These are phyloP conservation scores for Sarcophaga caerulescens DNA, from an alignment of 2,888 invertebrate genomes.

Conservation along the genomic window DNA sequence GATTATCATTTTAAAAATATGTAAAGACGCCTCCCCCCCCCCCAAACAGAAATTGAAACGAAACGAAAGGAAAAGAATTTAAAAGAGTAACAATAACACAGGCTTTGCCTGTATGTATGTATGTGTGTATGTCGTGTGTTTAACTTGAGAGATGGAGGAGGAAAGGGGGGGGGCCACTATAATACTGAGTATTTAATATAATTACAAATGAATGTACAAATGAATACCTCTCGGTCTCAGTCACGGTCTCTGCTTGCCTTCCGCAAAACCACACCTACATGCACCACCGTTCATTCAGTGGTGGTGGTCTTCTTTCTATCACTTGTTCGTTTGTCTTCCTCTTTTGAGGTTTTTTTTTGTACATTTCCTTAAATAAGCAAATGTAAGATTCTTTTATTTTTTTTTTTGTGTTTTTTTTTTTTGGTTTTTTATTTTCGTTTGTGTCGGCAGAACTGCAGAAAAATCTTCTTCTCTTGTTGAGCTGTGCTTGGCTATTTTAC, in stretches of 20 bases:
- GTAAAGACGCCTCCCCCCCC: too few relatives aligned
- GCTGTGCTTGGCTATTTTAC: conserved; percentile 3
- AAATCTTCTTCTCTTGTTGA: background rate
- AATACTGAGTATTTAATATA: conserved; percentile 17
- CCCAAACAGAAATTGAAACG: background rate
- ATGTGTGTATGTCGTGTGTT: background rate
- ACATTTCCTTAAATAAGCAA: background rate
- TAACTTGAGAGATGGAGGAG: background rate
- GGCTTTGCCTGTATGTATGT: background rate
- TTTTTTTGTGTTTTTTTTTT: background rate
- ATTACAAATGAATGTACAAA: conserved; percentile 26
- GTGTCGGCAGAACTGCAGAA: background rate
- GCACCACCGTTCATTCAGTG: background rate
- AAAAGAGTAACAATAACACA: background rate
- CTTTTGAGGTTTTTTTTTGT: background rate
- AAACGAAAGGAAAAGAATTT: background rate
- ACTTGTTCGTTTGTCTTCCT: background rate
- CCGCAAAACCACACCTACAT: background rate
- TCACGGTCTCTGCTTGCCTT: background rate
- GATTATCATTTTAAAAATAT: background rate
- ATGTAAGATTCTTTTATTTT: background rate
- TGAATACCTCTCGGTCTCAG: background rate
- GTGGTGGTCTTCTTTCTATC: background rate
- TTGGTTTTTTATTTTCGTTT: background rate
- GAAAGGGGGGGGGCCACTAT: background rate